Evolutionary conservation across 2,113 vertebrate species (phyloP).

Genomic region (Oxygymnocypris stewartii): DNA sequence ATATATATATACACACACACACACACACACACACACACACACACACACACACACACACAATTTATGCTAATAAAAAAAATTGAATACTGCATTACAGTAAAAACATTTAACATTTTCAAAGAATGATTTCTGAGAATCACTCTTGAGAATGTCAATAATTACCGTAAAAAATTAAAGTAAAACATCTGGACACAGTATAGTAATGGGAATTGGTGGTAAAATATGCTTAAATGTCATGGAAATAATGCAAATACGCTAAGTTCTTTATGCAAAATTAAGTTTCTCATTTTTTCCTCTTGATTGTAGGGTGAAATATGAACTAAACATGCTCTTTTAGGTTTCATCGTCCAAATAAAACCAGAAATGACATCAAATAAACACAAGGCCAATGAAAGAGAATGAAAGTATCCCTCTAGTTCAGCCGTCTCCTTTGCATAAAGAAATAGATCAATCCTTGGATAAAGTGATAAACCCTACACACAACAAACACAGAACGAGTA

Average conservation of each 20-base stretch:
- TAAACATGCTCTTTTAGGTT: background rate
- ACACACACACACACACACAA: too few relatives aligned
- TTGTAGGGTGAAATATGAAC: background rate
- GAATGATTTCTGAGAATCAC: too few relatives aligned
- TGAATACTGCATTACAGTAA: too few relatives aligned
- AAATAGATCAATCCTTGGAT: constrained; percentile 48
- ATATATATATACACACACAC: too few relatives aligned
- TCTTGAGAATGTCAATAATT: background rate
- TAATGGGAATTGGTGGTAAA: background rate
- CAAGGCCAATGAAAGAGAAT: constrained; percentile 6
- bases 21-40: too few relatives aligned
- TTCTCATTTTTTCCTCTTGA: background rate
- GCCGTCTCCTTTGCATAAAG: constrained; percentile 56
- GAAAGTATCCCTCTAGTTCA: constrained; percentile 34
- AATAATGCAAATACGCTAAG: background rate
- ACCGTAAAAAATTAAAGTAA: background rate
- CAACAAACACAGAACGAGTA: constrained; percentile 50
- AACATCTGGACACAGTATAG: background rate
- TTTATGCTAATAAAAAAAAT: background rate
- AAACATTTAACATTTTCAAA: too few relatives aligned
- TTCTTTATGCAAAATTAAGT: background rate
- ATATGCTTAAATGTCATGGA: background rate
- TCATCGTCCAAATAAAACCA: background rate
- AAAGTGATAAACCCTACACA: constrained; percentile 50
- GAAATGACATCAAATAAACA: background rate